Conservation (phyloP, 2,888 invertebrate species). For the Cremastinae sp. region DNA sequence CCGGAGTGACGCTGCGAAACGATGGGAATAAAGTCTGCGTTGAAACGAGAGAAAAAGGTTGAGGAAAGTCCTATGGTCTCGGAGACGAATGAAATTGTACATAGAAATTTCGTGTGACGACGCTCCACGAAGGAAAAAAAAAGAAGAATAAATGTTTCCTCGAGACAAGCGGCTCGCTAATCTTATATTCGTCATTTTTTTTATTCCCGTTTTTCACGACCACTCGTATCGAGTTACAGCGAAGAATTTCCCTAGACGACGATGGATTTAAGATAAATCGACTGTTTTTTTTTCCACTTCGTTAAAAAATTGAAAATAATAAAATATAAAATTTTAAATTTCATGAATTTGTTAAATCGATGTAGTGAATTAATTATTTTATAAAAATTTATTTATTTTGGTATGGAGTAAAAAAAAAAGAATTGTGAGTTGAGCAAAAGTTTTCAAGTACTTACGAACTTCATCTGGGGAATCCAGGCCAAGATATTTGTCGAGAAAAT, state of each 20-base stretch:
- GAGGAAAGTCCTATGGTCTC: constrained; percentile 9
- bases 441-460: no score
- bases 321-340: no score
- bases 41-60: constrained; percentile 25
- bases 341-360: no score
- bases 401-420: no score
- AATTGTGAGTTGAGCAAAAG: no score
- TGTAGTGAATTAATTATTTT: no score
- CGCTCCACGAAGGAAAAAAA: background rate
- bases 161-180: constrained; percentile 47
- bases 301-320: no score
- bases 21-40: constrained; percentile 14
- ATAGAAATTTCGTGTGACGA: constrained; percentile 7
- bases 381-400: no score
- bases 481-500: no score
- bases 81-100: background rate
- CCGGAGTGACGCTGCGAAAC: constrained; percentile 18
- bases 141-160: constrained; percentile 49
- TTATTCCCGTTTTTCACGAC: constrained; percentile 27
- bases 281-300: no score
- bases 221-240: constrained; percentile 3
- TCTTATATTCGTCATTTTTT: constrained; percentile 46
- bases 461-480: no score
- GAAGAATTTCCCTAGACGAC: background rate
- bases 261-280: background rate